Base-by-base conservation (phyloP, 53 echinoderm and acorn worm genomes). In the Actinopyga echinites region DNA sequence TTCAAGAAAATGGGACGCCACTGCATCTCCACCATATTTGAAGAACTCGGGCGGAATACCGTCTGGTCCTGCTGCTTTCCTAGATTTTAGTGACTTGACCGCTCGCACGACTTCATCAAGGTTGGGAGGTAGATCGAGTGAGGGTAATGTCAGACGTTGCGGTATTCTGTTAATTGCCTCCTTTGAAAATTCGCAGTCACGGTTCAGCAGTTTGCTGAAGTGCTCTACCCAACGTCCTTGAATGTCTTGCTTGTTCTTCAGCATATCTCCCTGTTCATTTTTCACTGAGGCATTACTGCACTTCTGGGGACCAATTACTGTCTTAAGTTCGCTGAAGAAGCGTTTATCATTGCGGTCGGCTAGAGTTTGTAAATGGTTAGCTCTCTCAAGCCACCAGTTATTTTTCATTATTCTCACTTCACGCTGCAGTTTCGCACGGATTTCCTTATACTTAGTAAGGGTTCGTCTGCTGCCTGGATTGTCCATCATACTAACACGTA, bases 31-130 rank as follows among this genome's bases (percentile, higher is more conserved):
- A 24, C 68, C 68, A n/a, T n/a, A 31, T 30, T 40, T 83, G 69
- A 63, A 45, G 40, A 83, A 26, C 55, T 83, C 66, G 2, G 69
- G 29, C 30, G 69, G 84, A 29, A 69, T 83, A 22, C 45, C 53
- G 30, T 83, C 69, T 29, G 69, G 20, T 10, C 84, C 84, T 13
- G 69, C 67, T 28, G 69, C 53, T 69, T 83, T 83, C 20, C 84
- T 68, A 55, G 15, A 26, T 23, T 55, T 55, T 21, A 69, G 13
- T n/a, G 29, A 26, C 5, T n/a, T 26, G 67, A 60, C 64, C 29
- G 43, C 23, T 65, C 65, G 3, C 21, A 10, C 1, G 30, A 45
- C 28, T 49, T 45, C 53, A 8, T 29, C 68, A 1, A 65, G 3
- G 19, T 20, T 23, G 21, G 83, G 83, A 42, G 24, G n/a, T 24